Conservation (phyloP, 2,113 vertebrate genomes). For the Pluvialis apricaria region DNA sequence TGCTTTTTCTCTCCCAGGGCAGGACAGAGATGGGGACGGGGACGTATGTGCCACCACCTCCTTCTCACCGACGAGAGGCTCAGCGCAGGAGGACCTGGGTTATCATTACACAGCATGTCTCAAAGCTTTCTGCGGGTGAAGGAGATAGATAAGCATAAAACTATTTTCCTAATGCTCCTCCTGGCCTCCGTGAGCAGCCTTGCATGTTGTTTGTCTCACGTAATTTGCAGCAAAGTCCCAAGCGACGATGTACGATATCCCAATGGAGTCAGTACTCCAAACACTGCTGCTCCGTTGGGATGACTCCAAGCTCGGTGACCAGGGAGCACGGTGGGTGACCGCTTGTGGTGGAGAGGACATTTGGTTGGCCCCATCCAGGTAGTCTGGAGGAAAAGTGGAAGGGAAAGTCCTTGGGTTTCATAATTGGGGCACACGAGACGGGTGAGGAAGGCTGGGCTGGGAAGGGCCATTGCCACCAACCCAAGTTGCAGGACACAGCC, state of each 20-base stretch:
- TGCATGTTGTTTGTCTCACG: too few species aligned
- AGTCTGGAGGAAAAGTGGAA: neutral
- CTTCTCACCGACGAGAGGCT: neutral
- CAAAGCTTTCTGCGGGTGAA: neutral
- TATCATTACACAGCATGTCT: neutral
- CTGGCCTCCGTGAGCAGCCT: too few species aligned
- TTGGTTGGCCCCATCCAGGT: neutral
- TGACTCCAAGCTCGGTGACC: too few species aligned
- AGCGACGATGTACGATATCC: neutral
- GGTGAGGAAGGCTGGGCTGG: neutral
- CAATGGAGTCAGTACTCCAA: neutral
- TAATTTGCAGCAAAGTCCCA: neutral
- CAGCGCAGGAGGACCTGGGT: neutral
- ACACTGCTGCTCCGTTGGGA: fast-evolving
- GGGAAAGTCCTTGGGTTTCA: neutral
- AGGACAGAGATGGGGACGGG: neutral
- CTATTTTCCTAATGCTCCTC: neutral
- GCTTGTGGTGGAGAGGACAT: neutral
- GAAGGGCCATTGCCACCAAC: neutral
- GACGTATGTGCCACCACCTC: neutral
- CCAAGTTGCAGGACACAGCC: neutral
- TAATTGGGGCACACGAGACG: neutral
- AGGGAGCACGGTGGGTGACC: fast-evolving
- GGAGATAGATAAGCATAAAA: neutral
- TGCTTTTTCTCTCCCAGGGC: neutral